phyloP scores from a whole-genome alignment of 2,888 invertebrate species.

The Bombylius major region DNA sequence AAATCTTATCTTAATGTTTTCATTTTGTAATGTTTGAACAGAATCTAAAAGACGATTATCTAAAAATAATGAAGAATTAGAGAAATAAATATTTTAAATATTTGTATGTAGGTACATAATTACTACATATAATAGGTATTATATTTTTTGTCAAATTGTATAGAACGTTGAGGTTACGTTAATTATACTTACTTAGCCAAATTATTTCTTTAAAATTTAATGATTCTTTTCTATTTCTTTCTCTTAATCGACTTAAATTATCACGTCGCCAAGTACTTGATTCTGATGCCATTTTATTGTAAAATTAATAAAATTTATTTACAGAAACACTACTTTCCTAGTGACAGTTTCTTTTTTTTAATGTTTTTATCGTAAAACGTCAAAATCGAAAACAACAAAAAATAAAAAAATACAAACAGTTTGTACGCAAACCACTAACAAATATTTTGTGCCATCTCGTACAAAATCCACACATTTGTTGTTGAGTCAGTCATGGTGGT shows the following conservation, averaged over 20 bases:
- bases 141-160: not conserved
- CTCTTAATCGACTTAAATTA: constrained; percentile 56
- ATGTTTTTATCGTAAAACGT: too few relatives aligned
- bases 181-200: constrained; percentile 56
- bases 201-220: constrained; percentile 68
- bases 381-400: too few relatives aligned
- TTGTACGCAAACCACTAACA: too few relatives aligned
- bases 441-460: too few relatives aligned
- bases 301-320: not conserved
- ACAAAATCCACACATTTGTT: too few relatives aligned
- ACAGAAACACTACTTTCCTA: too few relatives aligned
- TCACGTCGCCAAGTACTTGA: constrained; percentile 52
- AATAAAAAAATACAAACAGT: too few relatives aligned
- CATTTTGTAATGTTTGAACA: constrained; percentile 63
- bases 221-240: constrained; percentile 63
- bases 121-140: not conserved
- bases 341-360: too few relatives aligned
- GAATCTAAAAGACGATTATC: constrained; percentile 80
- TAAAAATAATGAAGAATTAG: constrained; percentile 25
- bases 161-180: not conserved
- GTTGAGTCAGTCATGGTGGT: too few relatives aligned
- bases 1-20: constrained; percentile 74
- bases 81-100: too few relatives aligned
- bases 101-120: not conserved
- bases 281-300: constrained; percentile 26